Percentiles rank a stretch among this genome's conserved stretches.
Conservation (phyloP, 2,113 vertebrate genomes). For the Asarcornis scutulata region DNA sequence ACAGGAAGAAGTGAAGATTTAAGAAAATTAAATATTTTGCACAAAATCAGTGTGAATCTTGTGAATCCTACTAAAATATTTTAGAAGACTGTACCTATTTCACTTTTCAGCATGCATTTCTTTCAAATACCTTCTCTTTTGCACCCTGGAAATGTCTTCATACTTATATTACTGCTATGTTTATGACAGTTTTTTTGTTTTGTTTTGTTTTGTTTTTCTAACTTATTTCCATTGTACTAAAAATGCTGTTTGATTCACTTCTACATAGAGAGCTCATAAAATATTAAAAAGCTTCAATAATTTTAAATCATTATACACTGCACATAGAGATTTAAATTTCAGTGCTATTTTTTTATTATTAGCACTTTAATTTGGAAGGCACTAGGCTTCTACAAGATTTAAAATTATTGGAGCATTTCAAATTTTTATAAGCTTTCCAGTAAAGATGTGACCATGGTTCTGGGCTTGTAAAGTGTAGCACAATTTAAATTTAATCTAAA, state of each 20-base stretch:
- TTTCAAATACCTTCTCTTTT: neutral
- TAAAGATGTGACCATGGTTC: constrained; percentile 71
- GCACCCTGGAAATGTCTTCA: neutral
- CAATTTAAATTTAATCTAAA: constrained; percentile 81
- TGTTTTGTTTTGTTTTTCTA: neutral
- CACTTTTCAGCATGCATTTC: neutral
- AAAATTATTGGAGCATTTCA: constrained; percentile 81
- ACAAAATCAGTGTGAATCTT: neutral
- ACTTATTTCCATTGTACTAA: constrained; percentile 57
- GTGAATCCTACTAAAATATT: neutral
- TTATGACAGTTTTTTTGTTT: constrained; percentile 36
- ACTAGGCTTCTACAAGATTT: constrained; percentile 77
- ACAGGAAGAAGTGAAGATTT: neutral
- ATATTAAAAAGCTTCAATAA: constrained; percentile 77
- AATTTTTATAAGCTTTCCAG: constrained; percentile 81
- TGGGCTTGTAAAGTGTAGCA: constrained; percentile 72
- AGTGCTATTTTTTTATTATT: constrained; percentile 77
- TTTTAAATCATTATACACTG: constrained; percentile 75
- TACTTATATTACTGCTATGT: neutral
- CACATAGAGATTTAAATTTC: constrained; percentile 77
- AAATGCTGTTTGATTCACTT: constrained; percentile 67
- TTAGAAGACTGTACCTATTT: neutral
- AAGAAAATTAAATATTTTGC: neutral
- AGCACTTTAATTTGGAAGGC: constrained; percentile 77
- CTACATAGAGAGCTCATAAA: constrained; percentile 70